Evolutionary conservation across 64 coral and sea anemone genomes (phyloP).

Genomic region (Anthopleura sola): DNA sequence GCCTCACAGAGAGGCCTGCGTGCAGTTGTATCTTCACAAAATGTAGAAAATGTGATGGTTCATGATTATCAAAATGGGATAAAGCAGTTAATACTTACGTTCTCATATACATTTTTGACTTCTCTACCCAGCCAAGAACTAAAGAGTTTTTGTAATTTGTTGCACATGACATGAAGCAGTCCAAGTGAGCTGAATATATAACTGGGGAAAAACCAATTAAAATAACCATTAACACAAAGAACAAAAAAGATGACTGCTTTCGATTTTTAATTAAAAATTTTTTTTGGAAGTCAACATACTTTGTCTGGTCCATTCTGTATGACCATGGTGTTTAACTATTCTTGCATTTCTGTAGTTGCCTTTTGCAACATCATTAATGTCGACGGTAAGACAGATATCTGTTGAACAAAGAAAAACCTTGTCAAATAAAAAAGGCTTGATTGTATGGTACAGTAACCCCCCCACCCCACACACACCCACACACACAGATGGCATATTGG

Average conservation of each 20-base stretch:
- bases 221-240: background rate
- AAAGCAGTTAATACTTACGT: slow-evolving; percentile 74
- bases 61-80: too few relatives aligned
- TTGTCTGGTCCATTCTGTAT: slow-evolving; percentile 97
- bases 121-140: slow-evolving; percentile 94
- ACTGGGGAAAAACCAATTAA: slow-evolving; percentile 47
- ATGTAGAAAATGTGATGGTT: too few relatives aligned
- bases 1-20: too few relatives aligned
- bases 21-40: too few relatives aligned
- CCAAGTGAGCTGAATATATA: slow-evolving; percentile 78
- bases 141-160: slow-evolving; percentile 89
- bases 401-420: background rate
- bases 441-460: too few relatives aligned
- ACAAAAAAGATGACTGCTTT: too few relatives aligned
- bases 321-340: slow-evolving; percentile 90
- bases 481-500: too few relatives aligned
- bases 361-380: slow-evolving; percentile 77
- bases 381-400: slow-evolving; percentile 91
- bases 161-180: slow-evolving; percentile 97
- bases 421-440: background rate
- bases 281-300: too few relatives aligned
- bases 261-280: too few relatives aligned
- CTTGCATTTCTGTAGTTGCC: slow-evolving; percentile 93
- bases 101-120: slow-evolving; percentile 89
- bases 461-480: too few relatives aligned